Conservation (phyloP, 1,140 invertebrate genomes). For the Cherax quadricarinatus region DNA sequence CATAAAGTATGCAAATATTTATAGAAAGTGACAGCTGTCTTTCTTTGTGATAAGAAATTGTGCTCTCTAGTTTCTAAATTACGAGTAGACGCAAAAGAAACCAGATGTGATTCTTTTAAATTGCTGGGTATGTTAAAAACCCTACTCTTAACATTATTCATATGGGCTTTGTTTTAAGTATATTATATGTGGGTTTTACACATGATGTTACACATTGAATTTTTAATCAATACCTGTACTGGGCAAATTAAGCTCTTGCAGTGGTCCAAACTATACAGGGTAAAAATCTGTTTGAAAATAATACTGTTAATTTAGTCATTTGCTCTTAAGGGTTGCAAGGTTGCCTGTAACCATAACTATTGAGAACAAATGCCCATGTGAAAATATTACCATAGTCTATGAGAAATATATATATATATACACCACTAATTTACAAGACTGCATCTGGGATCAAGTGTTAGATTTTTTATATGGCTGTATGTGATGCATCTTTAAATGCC, state of each 20-base stretch:
- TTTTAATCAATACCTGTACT: constrained; percentile 1
- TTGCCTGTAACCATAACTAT: constrained; percentile 14
- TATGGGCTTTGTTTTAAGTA: not conserved
- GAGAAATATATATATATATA: not conserved
- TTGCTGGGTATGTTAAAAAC: constrained; percentile 1
- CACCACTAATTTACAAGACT: not conserved
- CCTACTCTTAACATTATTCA: not conserved
- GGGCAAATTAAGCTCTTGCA: constrained; percentile 31
- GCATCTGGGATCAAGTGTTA: constrained; percentile 35
- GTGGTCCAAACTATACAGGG: constrained; percentile 42
- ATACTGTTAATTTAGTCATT: constrained; percentile 19
- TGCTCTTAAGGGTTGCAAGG: constrained; percentile 28
- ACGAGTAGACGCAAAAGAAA: constrained; percentile 18
- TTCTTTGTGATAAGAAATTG: constrained; percentile 40
- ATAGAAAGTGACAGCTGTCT: constrained; percentile 36
- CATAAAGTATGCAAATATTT: constrained; percentile 31
- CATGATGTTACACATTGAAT: not conserved
- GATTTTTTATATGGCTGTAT: constrained; percentile 45
- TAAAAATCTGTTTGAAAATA: constrained; percentile 27
- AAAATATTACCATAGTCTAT: not conserved
- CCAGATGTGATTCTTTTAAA: constrained; percentile 25
- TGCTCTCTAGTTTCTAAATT: constrained; percentile 44
- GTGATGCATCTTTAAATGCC: constrained; percentile 39
- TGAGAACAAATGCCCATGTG: constrained; percentile 1
- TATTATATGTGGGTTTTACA: not conserved